These are phyloP conservation scores for Holacanthus passer DNA, from an alignment of 2,113 vertebrate species.

Conservation along the genomic window DNA sequence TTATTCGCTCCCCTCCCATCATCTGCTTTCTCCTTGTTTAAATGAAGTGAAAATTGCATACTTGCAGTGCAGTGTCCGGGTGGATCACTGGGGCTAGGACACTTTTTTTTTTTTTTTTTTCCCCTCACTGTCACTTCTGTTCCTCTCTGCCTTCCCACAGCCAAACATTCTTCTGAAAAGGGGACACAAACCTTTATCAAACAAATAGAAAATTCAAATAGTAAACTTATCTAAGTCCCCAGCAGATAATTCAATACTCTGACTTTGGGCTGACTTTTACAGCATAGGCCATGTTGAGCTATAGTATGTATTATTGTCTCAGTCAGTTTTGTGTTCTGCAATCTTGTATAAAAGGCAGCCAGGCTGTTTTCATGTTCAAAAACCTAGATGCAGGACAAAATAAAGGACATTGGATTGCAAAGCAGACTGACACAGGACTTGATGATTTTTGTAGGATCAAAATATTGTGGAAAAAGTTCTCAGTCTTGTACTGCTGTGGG, in stretches of 20 bases:
- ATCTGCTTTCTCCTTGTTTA: conserved; percentile 41
- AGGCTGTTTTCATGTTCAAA: too few relatives aligned
- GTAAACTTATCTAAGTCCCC: not conserved
- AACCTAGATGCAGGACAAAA: not conserved
- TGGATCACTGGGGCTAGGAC: conserved; percentile 25
- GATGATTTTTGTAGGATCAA: not conserved
- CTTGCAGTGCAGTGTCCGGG: conserved; percentile 38
- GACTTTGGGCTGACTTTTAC: not conserved
- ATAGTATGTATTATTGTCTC: not conserved
- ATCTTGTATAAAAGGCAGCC: too few relatives aligned
- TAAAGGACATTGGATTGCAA: too few relatives aligned
- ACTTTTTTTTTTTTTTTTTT: too few relatives aligned
- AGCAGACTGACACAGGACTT: not conserved
- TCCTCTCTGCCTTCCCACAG: not conserved
- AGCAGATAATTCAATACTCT: not conserved
- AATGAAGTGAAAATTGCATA: conserved; percentile 51
- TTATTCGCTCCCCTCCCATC: not conserved
- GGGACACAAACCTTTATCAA: too few relatives aligned
- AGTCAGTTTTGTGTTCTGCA: not conserved
- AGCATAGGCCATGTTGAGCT: not conserved
- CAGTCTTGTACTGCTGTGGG: not conserved
- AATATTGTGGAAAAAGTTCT: not conserved
- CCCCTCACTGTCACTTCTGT: not conserved
- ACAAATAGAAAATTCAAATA: too few relatives aligned
- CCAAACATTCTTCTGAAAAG: not conserved